Evolutionary conservation across 2,113 vertebrate species (phyloP).

Genomic region (Tyrannus savana): DNA sequence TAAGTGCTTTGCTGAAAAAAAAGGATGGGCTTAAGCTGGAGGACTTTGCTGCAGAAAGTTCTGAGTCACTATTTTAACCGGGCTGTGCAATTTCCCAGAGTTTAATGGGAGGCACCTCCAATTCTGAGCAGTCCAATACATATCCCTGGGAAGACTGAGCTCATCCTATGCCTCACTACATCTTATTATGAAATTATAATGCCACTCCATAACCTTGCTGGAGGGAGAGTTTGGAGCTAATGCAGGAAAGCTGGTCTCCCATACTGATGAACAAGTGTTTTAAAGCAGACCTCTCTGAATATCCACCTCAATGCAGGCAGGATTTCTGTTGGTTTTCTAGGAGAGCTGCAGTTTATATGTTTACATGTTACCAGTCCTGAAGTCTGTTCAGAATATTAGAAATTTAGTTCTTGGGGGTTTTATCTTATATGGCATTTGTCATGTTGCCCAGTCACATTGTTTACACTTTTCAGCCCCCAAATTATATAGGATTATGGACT

Average conservation of each 20-base stretch:
- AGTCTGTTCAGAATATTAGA: not conserved
- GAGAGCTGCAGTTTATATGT: not conserved
- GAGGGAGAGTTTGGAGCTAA: conserved; percentile 12
- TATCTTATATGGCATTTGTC: not conserved
- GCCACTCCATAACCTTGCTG: conserved; percentile 32
- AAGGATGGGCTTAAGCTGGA: not conserved
- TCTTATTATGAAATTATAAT: conserved; percentile 7
- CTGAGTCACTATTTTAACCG: not conserved
- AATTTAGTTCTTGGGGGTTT: not conserved
- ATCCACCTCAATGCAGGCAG: not conserved
- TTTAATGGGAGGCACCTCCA: not conserved
- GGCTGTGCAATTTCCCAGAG: not conserved
- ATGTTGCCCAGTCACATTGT: not conserved
- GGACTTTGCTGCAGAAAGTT: not conserved
- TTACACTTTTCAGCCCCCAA: not conserved
- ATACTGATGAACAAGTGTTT: conserved; percentile 14
- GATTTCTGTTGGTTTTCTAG: not conserved
- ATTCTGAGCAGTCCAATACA: not conserved
- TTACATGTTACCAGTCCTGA: not conserved
- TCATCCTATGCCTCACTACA: conserved; percentile 15
- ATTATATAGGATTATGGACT: not conserved
- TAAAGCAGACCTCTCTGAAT: not conserved
- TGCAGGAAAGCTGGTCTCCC: not conserved
- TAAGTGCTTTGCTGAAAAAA: not conserved
- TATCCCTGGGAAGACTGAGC: not conserved